Evolutionary conservation across 2,888 invertebrate genomes (phyloP).

Genomic region (Chrysomela aeneicollis): DNA sequence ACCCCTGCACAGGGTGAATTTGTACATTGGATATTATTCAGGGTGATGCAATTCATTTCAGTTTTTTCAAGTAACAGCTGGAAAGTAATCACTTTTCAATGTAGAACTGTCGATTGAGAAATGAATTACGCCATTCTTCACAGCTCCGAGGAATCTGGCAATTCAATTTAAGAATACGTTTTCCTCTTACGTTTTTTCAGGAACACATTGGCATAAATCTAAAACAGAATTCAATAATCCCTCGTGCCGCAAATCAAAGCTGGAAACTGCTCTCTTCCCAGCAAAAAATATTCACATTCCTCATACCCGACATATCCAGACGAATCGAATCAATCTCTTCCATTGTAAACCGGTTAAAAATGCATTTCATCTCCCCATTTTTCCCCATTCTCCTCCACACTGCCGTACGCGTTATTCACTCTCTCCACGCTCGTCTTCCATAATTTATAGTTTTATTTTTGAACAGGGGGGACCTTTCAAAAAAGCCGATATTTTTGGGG

Average conservation of each 20-base stretch:
- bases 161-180: not conserved
- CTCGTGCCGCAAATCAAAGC: not conserved
- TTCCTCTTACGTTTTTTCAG: not conserved
- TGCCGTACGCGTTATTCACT: constrained; percentile 17
- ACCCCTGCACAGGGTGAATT: not conserved
- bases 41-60: not conserved
- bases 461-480: constrained; percentile 5
- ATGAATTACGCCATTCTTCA: too few relatives aligned
- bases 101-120: too few relatives aligned
- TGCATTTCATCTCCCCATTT: constrained; percentile 28
- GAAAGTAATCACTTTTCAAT: too few relatives aligned
- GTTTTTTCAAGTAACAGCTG: too few relatives aligned
- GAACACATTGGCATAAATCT: constrained; percentile 5
- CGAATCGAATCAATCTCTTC: constrained; percentile 38
- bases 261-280: not conserved
- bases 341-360: constrained; percentile 36
- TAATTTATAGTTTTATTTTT: constrained; percentile 48
- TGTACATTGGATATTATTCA: not conserved
- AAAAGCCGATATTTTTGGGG: not conserved
- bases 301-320: constrained; percentile 33
- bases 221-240: constrained; percentile 1
- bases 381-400: not conserved
- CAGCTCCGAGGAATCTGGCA: too few relatives aligned
- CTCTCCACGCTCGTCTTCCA: constrained; percentile 40
- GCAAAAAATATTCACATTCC: constrained; percentile 17